Percentiles rank a stretch among this genome's conserved stretches.
Conservation (phyloP, 2,113 vertebrate genomes). For the Donacobius atricapilla region DNA sequence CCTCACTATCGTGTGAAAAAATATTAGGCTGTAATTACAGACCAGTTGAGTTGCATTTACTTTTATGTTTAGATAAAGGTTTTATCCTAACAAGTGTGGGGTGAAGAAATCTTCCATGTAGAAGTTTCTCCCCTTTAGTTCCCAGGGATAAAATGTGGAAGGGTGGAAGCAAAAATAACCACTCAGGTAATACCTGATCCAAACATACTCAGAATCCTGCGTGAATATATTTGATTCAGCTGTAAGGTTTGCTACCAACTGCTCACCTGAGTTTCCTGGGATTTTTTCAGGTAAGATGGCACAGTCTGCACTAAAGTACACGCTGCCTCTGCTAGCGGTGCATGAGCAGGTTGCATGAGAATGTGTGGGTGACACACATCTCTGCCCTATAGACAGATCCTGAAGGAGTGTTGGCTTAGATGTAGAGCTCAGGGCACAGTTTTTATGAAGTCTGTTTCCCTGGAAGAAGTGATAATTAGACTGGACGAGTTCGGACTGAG, state of each 20-base stretch:
- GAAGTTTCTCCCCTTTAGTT: neutral
- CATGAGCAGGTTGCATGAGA: accelerated
- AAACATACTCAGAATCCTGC: neutral
- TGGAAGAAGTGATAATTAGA: neutral
- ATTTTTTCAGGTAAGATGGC: neutral
- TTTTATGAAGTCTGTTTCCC: neutral
- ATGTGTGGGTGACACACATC: neutral
- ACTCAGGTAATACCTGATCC: neutral
- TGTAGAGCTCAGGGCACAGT: neutral
- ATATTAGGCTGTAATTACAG: neutral
- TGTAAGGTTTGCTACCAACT: neutral
- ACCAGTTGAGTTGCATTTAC: neutral
- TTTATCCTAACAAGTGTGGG: neutral
- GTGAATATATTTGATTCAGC: neutral
- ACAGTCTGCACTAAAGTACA: neutral
- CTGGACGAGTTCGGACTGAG: neutral
- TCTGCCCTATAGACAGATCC: neutral
- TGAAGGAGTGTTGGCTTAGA: neutral
- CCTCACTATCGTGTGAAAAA: neutral
- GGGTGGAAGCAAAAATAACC: neutral
- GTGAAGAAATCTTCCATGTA: neutral
- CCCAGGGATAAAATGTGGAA: neutral
- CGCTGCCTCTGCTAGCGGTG: neutral
- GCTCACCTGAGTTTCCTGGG: neutral
- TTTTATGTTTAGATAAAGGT: neutral